Percentiles rank a stretch among this genome's conserved stretches.
phyloP scores from a whole-genome alignment of 1,140 invertebrate species.

The Apis florea region DNA sequence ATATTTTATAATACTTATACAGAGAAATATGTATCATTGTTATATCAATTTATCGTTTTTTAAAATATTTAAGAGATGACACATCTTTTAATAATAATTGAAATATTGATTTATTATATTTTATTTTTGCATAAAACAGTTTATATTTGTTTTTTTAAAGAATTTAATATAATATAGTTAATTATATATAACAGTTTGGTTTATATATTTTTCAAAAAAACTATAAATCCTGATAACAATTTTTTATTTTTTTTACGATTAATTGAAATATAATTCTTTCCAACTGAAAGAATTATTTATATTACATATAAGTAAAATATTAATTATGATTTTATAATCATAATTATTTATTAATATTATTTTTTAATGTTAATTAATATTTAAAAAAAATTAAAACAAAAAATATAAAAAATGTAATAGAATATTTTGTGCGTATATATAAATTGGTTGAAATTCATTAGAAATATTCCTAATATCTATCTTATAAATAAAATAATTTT shows the following conservation, averaged over 20 bases:
- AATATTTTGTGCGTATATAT: constrained; percentile 49
- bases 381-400: not conserved
- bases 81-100: constrained; percentile 6
- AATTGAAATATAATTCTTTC: constrained; percentile 28
- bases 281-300: not conserved
- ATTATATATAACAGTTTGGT: not conserved
- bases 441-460: constrained; percentile 12
- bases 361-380: not conserved
- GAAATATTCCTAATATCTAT: constrained; percentile 2
- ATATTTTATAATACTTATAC: constrained; percentile 23
- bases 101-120: not conserved
- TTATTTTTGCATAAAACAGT: not conserved
- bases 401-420: constrained; percentile 22
- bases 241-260: not conserved
- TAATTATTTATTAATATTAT: not conserved
- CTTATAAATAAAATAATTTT: not conserved
- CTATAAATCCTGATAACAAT: not conserved
- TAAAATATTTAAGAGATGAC: constrained; percentile 2
- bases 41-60: constrained; percentile 4
- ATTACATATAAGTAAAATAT: not conserved
- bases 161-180: not conserved
- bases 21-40: constrained; percentile 33
- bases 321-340: not conserved
- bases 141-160: not conserved
- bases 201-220: not conserved